Evolutionary conservation across 2,797 vertebrate genomes (phyloP).

Genomic region (Labeo calbasu): DNA sequence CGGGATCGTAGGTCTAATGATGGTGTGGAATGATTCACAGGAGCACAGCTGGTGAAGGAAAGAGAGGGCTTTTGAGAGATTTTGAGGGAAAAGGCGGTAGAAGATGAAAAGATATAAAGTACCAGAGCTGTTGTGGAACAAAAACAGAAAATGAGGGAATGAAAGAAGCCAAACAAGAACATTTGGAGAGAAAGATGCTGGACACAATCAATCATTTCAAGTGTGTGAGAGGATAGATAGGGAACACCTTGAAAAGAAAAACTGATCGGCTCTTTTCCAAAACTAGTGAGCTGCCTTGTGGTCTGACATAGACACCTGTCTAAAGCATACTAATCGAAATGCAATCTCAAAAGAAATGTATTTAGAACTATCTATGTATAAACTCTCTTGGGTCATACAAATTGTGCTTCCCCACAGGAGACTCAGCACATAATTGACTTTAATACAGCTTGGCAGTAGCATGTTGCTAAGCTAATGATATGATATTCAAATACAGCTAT

Average conservation of each 20-base stretch:
- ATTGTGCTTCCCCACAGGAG: not conserved
- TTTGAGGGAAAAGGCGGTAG: not conserved
- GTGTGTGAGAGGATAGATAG: not conserved
- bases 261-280: not conserved
- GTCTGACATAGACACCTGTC: not conserved
- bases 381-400: not conserved
- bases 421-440: not conserved
- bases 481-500: not conserved
- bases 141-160: not conserved
- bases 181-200: slow-evolving; percentile 8
- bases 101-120: slow-evolving; percentile 9
- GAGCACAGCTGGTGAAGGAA: slow-evolving; percentile 25
- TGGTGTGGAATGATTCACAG: slow-evolving; percentile 34
- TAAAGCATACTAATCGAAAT: not conserved
- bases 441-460: not conserved
- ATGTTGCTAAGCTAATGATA: not conserved
- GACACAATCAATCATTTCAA: not conserved
- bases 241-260: slow-evolving; percentile 11
- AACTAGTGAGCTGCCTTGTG: not conserved
- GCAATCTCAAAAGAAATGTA: not conserved
- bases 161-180: not conserved
- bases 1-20: slow-evolving; percentile 25
- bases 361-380: not conserved
- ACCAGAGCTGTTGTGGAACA: not conserved
- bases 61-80: slow-evolving; percentile 7